Evolutionary conservation across 2,888 invertebrate genomes (phyloP).

Genomic region (Tupiocoris notatus): DNA sequence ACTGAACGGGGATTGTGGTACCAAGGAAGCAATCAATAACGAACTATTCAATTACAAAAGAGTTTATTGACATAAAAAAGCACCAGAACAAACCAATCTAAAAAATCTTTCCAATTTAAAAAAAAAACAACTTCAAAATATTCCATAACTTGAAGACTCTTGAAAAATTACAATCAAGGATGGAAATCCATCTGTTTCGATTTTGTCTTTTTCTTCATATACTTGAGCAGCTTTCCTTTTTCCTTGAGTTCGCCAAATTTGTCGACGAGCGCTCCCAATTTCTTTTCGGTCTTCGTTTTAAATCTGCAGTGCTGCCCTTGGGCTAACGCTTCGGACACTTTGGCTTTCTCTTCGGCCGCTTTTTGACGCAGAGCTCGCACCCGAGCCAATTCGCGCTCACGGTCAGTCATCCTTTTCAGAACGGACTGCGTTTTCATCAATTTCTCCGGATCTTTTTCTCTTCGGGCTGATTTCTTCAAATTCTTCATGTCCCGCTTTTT

Average conservation of each 20-base stretch:
- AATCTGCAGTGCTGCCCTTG: constrained; percentile 34
- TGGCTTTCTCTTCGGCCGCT: constrained; percentile 33
- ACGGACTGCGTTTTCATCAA: constrained; percentile 67
- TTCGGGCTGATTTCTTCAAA: constrained; percentile 63
- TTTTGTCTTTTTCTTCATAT: constrained; percentile 67
- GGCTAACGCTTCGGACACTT: constrained; percentile 37
- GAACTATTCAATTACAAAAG: no score
- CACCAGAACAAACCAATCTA: no score
- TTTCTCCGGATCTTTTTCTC: constrained; percentile 63
- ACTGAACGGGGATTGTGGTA: no score
- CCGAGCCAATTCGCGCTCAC: constrained; percentile 38
- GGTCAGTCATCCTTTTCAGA: constrained; percentile 60
- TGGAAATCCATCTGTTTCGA: not conserved
- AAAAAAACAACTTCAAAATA: not conserved
- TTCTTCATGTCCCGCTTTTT: constrained; percentile 67
- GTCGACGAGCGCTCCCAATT: constrained; percentile 70
- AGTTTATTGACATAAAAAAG: no score
- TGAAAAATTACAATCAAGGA: not conserved
- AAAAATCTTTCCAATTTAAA: not conserved
- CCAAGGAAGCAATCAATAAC: no score
- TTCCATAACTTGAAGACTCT: not conserved
- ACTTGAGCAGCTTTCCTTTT: constrained; percentile 73
- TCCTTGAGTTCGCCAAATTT: constrained; percentile 80
- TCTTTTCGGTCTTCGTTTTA: constrained; percentile 59
- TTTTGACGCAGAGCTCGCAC: constrained; percentile 38